Evolutionary conservation across 2,113 vertebrate genomes (phyloP).

Genomic region (Anoura caudifer): DNA sequence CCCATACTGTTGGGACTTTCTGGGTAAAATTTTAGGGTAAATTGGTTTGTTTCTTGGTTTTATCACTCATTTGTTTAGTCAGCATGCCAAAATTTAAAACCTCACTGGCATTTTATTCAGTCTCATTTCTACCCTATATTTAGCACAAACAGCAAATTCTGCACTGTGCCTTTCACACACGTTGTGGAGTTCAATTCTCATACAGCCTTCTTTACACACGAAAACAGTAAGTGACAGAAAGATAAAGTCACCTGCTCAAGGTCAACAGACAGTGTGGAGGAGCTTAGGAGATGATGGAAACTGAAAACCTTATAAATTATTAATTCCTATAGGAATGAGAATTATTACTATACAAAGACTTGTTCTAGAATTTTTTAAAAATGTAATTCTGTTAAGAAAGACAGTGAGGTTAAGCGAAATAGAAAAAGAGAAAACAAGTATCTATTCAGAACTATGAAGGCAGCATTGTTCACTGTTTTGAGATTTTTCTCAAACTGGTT

Average conservation of each 20-base stretch:
- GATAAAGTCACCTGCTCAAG: not conserved
- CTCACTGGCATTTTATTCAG: constrained; percentile 52
- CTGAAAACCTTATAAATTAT: not conserved
- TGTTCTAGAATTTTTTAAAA: not conserved
- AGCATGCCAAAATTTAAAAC: constrained; percentile 40
- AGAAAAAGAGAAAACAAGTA: not conserved
- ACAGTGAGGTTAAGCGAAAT: not conserved
- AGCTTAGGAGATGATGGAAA: not conserved
- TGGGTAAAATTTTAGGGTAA: not conserved
- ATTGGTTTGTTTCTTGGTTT: not conserved
- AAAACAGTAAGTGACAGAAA: not conserved
- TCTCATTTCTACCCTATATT: constrained; percentile 5
- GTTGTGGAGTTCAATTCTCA: not conserved
- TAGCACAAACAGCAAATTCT: not conserved
- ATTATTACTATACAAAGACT: not conserved
- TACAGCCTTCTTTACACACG: not conserved
- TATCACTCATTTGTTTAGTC: not conserved
- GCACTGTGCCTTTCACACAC: not conserved
- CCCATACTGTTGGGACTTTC: constrained; percentile 27
- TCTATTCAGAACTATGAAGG: not conserved
- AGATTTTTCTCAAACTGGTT: constrained; percentile 29
- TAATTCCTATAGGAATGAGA: not conserved
- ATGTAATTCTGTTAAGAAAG: not conserved
- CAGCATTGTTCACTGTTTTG: not conserved
- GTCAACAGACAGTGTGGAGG: not conserved